Conservation (phyloP, 1,140 invertebrate genomes). For the Scaptomyza montana region DNA sequence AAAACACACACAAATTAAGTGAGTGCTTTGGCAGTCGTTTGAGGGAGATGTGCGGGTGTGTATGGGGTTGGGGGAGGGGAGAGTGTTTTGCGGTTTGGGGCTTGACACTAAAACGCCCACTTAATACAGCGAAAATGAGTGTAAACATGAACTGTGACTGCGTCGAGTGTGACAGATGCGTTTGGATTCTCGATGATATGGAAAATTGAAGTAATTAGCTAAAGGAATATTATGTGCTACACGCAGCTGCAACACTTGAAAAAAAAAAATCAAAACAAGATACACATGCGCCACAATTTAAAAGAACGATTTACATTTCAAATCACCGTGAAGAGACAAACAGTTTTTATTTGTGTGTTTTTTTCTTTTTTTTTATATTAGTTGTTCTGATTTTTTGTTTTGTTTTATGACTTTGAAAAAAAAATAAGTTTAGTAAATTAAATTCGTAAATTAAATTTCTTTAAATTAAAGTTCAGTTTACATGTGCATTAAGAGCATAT, state of each 20-base stretch:
- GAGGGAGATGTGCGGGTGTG: not conserved
- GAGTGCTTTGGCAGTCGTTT: not conserved
- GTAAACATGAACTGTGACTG: conserved; percentile 43
- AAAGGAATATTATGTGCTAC: not conserved
- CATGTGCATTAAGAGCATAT: too few relatives aligned
- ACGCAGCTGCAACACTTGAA: not conserved
- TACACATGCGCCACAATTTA: not conserved
- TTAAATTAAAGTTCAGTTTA: too few relatives aligned
- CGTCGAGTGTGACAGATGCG: conserved; percentile 21
- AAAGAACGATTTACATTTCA: not conserved
- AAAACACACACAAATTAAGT: conserved; percentile 47
- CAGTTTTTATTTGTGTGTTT: too few relatives aligned
- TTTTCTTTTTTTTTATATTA: too few relatives aligned
- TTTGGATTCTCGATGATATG: conserved; percentile 26
- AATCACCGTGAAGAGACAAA: not conserved
- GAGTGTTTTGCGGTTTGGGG: not conserved
- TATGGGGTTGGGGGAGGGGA: not conserved
- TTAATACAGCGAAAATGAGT: conserved; percentile 33
- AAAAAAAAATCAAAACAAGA: too few relatives aligned
- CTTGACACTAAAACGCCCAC: conserved; percentile 63
- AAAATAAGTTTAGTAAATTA: too few relatives aligned
- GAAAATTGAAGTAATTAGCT: conserved; percentile 25
- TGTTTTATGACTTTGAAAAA: too few relatives aligned
- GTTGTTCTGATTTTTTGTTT: not conserved
- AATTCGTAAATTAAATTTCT: too few relatives aligned